Evolutionary conservation across 37 sponge, comb jelly and placozoan genomes (phyloP).

Genomic region (Tethya wilhelma): DNA sequence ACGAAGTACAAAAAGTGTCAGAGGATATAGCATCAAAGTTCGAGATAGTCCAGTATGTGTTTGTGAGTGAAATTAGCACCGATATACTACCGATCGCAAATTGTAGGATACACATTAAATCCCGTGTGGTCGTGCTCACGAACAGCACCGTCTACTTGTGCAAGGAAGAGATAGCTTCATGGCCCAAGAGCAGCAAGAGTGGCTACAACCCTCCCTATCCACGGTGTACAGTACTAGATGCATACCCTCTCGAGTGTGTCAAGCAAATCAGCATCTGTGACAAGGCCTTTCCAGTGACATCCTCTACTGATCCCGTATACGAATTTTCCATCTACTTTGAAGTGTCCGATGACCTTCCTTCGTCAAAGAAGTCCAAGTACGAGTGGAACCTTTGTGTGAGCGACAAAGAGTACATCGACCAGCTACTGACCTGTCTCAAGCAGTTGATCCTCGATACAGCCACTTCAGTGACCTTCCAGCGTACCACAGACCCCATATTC

Average conservation of each 20-base stretch:
- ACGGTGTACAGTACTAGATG: conserved; percentile 22
- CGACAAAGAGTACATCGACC: conserved; percentile 22
- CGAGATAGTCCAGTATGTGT: conserved; percentile 46
- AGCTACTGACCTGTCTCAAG: conserved; percentile 25
- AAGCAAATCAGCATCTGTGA: conserved; percentile 41
- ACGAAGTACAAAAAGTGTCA: conserved; percentile 15
- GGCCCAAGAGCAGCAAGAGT: neutral
- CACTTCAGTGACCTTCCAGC: neutral
- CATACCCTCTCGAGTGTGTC: conserved; percentile 12
- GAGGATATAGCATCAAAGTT: conserved; percentile 11
- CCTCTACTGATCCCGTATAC: conserved; percentile 23
- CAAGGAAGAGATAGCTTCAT: conserved; percentile 19
- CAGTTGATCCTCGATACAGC: neutral
- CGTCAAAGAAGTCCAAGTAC: neutral
- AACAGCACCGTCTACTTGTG: conserved; percentile 45
- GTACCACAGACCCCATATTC: conserved; percentile 11
- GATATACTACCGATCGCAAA: conserved; percentile 38
- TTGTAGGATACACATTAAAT: neutral
- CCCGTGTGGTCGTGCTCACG: conserved; percentile 41
- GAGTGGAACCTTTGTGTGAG: conserved; percentile 38
- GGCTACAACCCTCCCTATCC: conserved; percentile 27
- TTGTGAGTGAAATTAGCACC: conserved; percentile 25
- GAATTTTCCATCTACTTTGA: conserved; percentile 48
- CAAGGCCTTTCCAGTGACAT: conserved; percentile 3
- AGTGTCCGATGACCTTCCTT: neutral